A percentile compares a stretch with the other conserved stretches of the same genome.
These are phyloP conservation scores for Eucera pruinosa DNA, from an alignment of 2,888 invertebrate species.

Conservation along the genomic window DNA sequence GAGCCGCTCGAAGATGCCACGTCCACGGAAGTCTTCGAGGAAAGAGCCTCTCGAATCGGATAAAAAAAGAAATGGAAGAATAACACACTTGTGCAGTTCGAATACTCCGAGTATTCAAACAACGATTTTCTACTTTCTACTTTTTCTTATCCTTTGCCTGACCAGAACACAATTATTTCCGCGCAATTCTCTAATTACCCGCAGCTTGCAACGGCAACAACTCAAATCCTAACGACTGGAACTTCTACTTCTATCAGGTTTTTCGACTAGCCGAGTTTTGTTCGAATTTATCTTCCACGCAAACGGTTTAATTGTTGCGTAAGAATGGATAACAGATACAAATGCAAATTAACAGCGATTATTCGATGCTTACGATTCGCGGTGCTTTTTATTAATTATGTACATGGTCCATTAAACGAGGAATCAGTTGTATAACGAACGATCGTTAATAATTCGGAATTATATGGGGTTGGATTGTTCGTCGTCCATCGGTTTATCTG, in stretches of 20 bases:
- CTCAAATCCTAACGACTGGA: constrained; percentile 64
- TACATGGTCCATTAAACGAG: constrained; percentile 12
- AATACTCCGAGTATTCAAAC: constrained; percentile 12
- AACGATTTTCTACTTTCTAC: not conserved
- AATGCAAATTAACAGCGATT: not conserved
- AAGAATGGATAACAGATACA: too few species aligned
- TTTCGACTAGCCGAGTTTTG: constrained; percentile 41
- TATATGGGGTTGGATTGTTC: constrained; percentile 23
- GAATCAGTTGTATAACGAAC: constrained; percentile 26
- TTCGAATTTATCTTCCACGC: constrained; percentile 3
- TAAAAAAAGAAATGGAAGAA: constrained; percentile 19
- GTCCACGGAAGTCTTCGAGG: constrained; percentile 31
- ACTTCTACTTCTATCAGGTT: too few species aligned
- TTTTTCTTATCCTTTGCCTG: constrained; percentile 1
- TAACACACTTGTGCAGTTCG: constrained; percentile 35
- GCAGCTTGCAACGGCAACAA: constrained; percentile 74
- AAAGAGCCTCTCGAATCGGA: not conserved
- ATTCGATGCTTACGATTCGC: constrained; percentile 19
- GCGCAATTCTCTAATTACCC: constrained; percentile 77
- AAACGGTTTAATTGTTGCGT: not conserved
- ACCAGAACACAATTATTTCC: constrained; percentile 72
- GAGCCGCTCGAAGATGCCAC: constrained; percentile 25
- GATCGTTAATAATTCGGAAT: constrained; percentile 39
- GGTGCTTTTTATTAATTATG: constrained; percentile 40
- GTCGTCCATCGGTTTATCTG: too few species aligned